Evolutionary conservation across 2,888 invertebrate species (phyloP).

Genomic region (Taphrorychus bicolor): DNA sequence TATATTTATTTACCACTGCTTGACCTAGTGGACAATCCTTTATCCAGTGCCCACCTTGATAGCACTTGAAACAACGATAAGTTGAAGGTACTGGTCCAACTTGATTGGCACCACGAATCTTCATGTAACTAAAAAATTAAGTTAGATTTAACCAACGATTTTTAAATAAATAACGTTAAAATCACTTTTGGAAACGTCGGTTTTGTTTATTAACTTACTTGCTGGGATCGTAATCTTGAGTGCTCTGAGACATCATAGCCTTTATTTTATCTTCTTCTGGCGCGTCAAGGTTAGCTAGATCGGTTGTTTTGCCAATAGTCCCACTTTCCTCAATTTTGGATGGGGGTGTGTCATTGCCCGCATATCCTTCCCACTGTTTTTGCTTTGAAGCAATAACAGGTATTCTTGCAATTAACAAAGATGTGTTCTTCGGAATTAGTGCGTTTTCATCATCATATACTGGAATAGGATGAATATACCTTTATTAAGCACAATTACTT

Average conservation of each 20-base stretch:
- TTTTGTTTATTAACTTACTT: no score
- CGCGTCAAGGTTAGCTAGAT: slow-evolving; percentile 87
- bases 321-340: slow-evolving; percentile 57
- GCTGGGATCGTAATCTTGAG: slow-evolving; percentile 95
- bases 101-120: slow-evolving; percentile 87
- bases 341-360: slow-evolving; percentile 61
- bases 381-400: slow-evolving; percentile 83
- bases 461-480: slow-evolving; percentile 57
- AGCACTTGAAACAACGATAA: slow-evolving; percentile 95
- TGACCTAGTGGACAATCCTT: slow-evolving; percentile 87
- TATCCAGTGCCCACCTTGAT: slow-evolving; percentile 96
- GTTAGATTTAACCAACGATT: no score
- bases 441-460: slow-evolving; percentile 91
- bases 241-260: slow-evolving; percentile 97
- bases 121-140: slow-evolving; percentile 76
- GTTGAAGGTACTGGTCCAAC: slow-evolving; percentile 88
- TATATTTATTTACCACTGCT: slow-evolving; percentile 59
- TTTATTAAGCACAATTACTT: not conserved
- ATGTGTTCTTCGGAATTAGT: slow-evolving; percentile 96
- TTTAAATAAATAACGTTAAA: no score
- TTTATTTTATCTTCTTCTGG: slow-evolving; percentile 97
- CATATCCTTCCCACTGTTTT: slow-evolving; percentile 69
- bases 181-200: no score
- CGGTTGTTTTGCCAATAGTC: slow-evolving; percentile 73
- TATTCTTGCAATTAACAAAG: slow-evolving; percentile 91